Conservation (phyloP, 2,888 invertebrate species). For the Flexamia atlantica region DNA sequence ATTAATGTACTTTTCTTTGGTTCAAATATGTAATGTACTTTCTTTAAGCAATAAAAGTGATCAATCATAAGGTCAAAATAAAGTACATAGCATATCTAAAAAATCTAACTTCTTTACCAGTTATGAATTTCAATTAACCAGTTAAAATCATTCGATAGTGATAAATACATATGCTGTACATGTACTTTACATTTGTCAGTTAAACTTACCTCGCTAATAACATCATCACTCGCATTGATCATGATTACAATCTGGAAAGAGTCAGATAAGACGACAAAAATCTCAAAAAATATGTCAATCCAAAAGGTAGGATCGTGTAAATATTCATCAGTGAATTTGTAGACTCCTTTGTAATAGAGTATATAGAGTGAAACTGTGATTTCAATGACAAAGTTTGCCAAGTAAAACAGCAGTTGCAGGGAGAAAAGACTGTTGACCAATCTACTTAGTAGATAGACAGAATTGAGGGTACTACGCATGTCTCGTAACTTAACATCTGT, state of each 20-base stretch:
- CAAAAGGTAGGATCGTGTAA: slow-evolving; percentile 7
- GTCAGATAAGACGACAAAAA: slow-evolving; percentile 36
- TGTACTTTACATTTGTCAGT: not conserved
- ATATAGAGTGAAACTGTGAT: slow-evolving; percentile 50
- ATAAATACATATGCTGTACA: too few species aligned
- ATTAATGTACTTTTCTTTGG: too few species aligned
- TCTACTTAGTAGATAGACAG: slow-evolving; percentile 24
- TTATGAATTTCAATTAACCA: too few species aligned
- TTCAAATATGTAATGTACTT: too few species aligned
- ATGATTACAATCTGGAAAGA: slow-evolving; percentile 54
- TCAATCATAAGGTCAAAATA: too few species aligned
- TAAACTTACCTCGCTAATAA: slow-evolving; percentile 38
- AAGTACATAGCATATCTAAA: too few species aligned
- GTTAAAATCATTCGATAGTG: too few species aligned
- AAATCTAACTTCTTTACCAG: too few species aligned
- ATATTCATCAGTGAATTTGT: slow-evolving; percentile 40
- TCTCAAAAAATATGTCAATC: slow-evolving; percentile 15
- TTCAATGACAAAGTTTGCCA: slow-evolving; percentile 48
- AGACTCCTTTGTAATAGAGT: slow-evolving; percentile 41
- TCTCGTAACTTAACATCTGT: not conserved
- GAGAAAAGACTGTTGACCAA: slow-evolving; percentile 37
- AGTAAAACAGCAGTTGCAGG: slow-evolving; percentile 28
- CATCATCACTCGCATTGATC: slow-evolving; percentile 36
- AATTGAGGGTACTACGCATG: not conserved
- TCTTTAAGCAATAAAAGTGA: too few species aligned